Evolutionary conservation across 2,797 vertebrate genomes (phyloP).

Genomic region (Pelochelys cantorii): DNA sequence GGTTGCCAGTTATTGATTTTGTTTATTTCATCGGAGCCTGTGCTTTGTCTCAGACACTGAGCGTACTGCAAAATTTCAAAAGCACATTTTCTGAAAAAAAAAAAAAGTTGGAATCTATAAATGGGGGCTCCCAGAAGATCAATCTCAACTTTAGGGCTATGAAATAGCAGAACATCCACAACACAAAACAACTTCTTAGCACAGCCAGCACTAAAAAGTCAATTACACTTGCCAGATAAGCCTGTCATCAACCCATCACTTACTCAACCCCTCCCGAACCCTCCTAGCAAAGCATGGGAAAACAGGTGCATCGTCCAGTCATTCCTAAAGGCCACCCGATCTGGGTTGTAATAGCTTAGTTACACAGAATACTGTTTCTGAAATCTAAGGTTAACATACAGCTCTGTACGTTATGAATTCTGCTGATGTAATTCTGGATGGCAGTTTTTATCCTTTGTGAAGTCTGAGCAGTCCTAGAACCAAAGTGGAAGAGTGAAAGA

Average conservation of each 20-base stretch:
- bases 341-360: slow-evolving; percentile 25
- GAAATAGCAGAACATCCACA: background rate
- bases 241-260: background rate
- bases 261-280: background rate
- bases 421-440: slow-evolving; percentile 30
- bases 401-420: slow-evolving; percentile 17
- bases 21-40: background rate
- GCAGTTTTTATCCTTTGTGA: slow-evolving; percentile 34
- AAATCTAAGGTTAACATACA: background rate
- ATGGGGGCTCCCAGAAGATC: background rate
- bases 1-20: background rate
- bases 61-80: background rate
- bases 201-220: background rate
- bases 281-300: slow-evolving; percentile 38
- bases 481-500: slow-evolving; percentile 12
- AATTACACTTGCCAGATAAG: background rate
- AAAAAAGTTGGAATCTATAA: background rate
- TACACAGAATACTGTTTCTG: slow-evolving; percentile 2
- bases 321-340: slow-evolving; percentile 34
- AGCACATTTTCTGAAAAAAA: background rate
- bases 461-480: slow-evolving; percentile 41
- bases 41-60: background rate
- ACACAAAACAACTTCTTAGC: background rate
- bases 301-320: slow-evolving; percentile 40
- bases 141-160: background rate